Conservation (phyloP, 2,888 invertebrate species). For the Zygothrica quintamaculata region DNA sequence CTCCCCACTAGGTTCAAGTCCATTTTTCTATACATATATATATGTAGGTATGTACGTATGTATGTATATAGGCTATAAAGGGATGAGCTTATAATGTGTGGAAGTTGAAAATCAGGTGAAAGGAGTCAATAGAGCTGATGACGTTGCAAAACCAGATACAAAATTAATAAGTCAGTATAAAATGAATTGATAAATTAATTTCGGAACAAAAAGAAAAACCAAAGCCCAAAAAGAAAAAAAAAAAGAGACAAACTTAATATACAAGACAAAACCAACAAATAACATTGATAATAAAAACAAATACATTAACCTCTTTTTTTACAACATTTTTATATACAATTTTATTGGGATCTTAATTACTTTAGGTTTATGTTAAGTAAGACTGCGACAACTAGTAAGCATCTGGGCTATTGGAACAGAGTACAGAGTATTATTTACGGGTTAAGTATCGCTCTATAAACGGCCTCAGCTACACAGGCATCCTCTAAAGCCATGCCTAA, state of each 20-base stretch:
- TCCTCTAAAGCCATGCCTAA: constrained; percentile 88
- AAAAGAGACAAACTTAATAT: constrained; percentile 37
- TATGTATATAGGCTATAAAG: constrained; percentile 30
- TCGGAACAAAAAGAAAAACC: constrained; percentile 44
- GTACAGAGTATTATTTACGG: too few species aligned
- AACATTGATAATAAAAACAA: constrained; percentile 72
- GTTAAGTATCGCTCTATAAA: constrained; percentile 83
- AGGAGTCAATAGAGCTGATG: constrained; percentile 9
- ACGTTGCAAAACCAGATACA: constrained; percentile 51
- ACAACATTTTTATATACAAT: too few species aligned
- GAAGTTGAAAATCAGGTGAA: constrained; percentile 9
- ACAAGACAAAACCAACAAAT: constrained; percentile 42
- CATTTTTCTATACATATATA: constrained; percentile 27
- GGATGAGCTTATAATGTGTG: constrained; percentile 23
- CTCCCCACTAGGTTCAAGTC: constrained; percentile 39
- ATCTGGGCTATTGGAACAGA: constrained; percentile 1
- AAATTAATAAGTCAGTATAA: constrained; percentile 69
- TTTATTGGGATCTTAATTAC: constrained; percentile 1
- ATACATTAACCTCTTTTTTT: too few species aligned
- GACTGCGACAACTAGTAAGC: not conserved
- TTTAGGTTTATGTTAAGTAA: not conserved
- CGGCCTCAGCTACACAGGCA: constrained; percentile 86
- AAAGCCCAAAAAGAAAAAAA: constrained; percentile 38
- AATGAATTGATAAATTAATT: constrained; percentile 74
- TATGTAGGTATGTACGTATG: constrained; percentile 16